These are phyloP conservation scores for Pterois miles DNA, from an alignment of 2,797 vertebrate species.

Conservation along the genomic window DNA sequence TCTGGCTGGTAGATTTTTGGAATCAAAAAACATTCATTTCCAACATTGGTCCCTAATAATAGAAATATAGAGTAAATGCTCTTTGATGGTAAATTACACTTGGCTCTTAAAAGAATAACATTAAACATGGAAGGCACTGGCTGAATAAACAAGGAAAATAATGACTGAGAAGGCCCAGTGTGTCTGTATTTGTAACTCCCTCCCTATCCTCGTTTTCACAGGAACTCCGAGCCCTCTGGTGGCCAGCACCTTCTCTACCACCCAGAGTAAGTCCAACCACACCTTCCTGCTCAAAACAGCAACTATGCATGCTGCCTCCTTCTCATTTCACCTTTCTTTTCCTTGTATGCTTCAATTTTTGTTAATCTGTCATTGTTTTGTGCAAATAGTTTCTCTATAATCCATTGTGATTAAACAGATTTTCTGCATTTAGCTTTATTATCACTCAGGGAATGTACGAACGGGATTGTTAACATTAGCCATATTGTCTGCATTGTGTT, in stretches of 20 bases:
- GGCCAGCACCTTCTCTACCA: slow-evolving; percentile 87
- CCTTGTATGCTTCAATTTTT: slow-evolving; percentile 21
- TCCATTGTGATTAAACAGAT: slow-evolving; percentile 22
- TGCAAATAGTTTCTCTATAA: slow-evolving; percentile 13
- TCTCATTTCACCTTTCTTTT: slow-evolving; percentile 44
- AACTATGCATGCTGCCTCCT: slow-evolving; percentile 29
- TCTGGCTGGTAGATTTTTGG: neutral
- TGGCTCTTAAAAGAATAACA: neutral
- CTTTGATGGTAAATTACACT: neutral
- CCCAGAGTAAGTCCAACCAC: slow-evolving; percentile 87
- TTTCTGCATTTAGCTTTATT: slow-evolving; percentile 34
- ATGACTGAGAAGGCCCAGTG: neutral
- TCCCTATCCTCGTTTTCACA: slow-evolving; percentile 76
- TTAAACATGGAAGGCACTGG: neutral
- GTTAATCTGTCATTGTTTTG: slow-evolving; percentile 32
- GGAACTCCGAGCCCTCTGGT: slow-evolving; percentile 92
- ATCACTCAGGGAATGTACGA: slow-evolving; percentile 7
- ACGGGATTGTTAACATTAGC: slow-evolving; percentile 5
- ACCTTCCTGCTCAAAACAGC: slow-evolving; percentile 45
- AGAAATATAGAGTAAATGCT: neutral
- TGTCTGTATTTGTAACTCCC: slow-evolving; percentile 30
- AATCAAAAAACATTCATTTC: too few species aligned
- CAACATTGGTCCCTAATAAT: neutral
- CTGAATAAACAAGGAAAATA: slow-evolving; percentile 28
- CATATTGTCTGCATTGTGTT: slow-evolving; percentile 13